These are phyloP conservation scores for Bombus cullumanus DNA, from an alignment of 1,140 invertebrate species.

Conservation along the genomic window DNA sequence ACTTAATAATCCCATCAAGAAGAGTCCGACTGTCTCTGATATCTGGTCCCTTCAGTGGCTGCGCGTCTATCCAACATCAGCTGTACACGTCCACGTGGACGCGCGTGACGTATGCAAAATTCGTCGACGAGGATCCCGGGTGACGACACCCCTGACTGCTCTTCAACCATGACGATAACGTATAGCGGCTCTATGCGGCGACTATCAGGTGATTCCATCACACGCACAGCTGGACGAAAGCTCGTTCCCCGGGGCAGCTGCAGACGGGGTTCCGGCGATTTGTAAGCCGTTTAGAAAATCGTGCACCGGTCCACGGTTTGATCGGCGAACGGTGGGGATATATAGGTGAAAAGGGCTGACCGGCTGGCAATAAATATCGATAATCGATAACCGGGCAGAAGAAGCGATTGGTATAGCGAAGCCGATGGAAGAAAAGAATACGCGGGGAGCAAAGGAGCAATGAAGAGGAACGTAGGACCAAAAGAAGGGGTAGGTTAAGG, in stretches of 20 bases:
- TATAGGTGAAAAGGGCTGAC: constrained; percentile 70
- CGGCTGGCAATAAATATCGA: constrained; percentile 76
- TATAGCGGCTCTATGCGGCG: background rate
- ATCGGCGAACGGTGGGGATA: constrained; percentile 60
- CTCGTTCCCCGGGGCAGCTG: constrained; percentile 3
- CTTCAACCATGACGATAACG: background rate
- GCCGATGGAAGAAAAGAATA: constrained; percentile 48
- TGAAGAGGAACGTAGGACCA: background rate
- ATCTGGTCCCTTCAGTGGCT: background rate
- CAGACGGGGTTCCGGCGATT: constrained; percentile 41
- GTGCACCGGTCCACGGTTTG: constrained; percentile 54
- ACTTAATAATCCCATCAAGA: constrained; percentile 21
- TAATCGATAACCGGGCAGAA: constrained; percentile 72
- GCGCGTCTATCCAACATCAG: background rate
- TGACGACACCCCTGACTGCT: background rate
- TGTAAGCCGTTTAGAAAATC: constrained; percentile 53
- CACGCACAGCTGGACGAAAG: background rate
- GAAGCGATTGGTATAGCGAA: constrained; percentile 63
- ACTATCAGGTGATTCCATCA: background rate
- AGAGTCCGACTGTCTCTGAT: no score
- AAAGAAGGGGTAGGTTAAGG: background rate
- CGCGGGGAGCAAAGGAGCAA: background rate
- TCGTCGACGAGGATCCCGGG: background rate
- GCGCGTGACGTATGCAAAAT: constrained; percentile 9
- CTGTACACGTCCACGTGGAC: background rate